Evolutionary conservation across 1,140 invertebrate genomes (phyloP).

Genomic region (Lepidurus packardi): DNA sequence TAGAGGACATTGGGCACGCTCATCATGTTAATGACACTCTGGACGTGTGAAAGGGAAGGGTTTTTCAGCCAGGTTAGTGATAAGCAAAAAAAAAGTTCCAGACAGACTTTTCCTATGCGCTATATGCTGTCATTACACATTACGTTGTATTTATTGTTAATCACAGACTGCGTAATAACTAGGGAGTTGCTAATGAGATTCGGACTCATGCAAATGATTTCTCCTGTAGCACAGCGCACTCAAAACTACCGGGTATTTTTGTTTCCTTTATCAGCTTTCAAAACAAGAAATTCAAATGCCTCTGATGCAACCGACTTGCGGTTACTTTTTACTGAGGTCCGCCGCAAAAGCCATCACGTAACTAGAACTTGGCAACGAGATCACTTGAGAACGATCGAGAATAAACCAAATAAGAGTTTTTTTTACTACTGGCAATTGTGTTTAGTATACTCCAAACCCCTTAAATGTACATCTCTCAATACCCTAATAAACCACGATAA

Average conservation of each 20-base stretch:
- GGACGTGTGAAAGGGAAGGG: conserved; percentile 17
- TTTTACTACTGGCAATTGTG: no score
- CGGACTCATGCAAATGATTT: conserved; percentile 18
- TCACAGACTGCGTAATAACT: conserved; percentile 15
- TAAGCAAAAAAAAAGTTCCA: not conserved
- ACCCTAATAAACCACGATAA: no score
- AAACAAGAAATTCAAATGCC: not conserved
- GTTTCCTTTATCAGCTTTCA: not conserved
- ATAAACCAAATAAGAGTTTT: no score
- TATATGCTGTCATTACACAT: conserved; percentile 15
- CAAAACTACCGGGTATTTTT: not conserved
- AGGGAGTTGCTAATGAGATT: conserved; percentile 21
- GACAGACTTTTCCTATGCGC: conserved; percentile 4
- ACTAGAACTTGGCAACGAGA: no score
- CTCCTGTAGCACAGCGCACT: not conserved
- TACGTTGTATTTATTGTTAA: conserved; percentile 16
- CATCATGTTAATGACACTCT: conserved; percentile 16
- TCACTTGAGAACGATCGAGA: no score
- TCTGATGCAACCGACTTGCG: no score
- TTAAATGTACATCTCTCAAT: no score
- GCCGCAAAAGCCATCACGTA: no score
- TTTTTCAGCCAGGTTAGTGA: not conserved
- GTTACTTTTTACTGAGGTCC: no score
- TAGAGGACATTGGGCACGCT: conserved; percentile 20
- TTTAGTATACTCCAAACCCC: no score